Percentiles rank a stretch among this genome's conserved stretches.
Conservation (phyloP, 2,113 vertebrate species). For the Scolopax mira region DNA sequence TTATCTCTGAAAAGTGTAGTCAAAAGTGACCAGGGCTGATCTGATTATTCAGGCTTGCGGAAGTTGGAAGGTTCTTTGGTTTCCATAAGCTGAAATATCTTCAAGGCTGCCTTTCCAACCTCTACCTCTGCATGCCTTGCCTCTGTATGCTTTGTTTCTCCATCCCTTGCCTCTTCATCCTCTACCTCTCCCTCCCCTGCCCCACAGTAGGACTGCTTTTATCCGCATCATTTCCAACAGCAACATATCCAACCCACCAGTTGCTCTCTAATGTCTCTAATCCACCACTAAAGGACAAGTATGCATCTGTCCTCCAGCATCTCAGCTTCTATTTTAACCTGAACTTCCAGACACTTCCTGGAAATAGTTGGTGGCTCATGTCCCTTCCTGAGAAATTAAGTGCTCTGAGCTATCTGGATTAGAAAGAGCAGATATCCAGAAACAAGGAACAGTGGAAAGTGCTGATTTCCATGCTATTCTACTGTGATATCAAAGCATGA, state of each 20-base stretch:
- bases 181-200: not conserved
- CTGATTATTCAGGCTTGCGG: not conserved
- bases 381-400: constrained; percentile 3
- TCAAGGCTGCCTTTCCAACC: not conserved
- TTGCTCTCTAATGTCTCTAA: not conserved
- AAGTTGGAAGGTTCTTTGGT: not conserved
- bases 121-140: not conserved
- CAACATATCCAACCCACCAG: not conserved
- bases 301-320: constrained; percentile 28
- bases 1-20: not conserved
- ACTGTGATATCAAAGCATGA: not conserved
- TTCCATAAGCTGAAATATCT: not conserved
- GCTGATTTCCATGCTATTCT: constrained; percentile 22
- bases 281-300: not conserved
- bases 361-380: not conserved
- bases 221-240: not conserved
- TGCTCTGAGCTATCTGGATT: not conserved
- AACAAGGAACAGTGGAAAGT: constrained; percentile 16
- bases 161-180: not conserved
- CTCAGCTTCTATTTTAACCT: constrained; percentile 36
- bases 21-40: accelerated
- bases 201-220: not conserved
- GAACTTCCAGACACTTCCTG: constrained; percentile 24
- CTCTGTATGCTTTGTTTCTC: not conserved
- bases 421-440: constrained; percentile 31